phyloP scores from a whole-genome alignment of 2,797 vertebrate genomes.

The Eurystomus glaucurus region DNA sequence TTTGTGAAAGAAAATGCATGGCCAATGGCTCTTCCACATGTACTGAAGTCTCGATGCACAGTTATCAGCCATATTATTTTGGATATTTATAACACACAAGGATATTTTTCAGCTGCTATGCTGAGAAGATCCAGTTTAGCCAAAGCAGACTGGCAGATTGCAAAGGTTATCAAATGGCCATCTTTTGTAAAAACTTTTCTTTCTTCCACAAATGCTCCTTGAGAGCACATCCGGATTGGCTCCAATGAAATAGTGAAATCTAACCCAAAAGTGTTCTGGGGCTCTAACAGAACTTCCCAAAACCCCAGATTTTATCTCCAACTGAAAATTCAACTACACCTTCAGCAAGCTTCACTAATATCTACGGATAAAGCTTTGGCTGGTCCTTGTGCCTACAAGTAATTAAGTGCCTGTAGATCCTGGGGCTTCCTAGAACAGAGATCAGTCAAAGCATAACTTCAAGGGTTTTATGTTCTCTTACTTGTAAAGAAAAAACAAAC shows the following conservation, averaged over 20 bases:
- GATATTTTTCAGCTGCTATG: not conserved
- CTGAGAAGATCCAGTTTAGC: not conserved
- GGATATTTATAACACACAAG: not conserved
- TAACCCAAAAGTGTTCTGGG: not conserved
- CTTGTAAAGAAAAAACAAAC: not conserved
- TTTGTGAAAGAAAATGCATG: not conserved
- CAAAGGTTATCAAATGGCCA: not conserved
- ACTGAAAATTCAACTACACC: not conserved
- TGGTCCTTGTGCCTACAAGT: not conserved
- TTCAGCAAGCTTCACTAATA: not conserved
- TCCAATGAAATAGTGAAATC: not conserved
- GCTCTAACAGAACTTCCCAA: not conserved
- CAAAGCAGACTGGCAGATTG: fast-evolving
- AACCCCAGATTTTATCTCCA: not conserved
- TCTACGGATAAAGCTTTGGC: not conserved
- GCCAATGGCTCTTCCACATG: not conserved
- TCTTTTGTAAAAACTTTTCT: not conserved
- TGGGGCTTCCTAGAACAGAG: not conserved
- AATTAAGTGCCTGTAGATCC: not conserved
- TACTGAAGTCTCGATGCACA: not conserved
- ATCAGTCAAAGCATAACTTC: not conserved
- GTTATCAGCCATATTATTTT: not conserved
- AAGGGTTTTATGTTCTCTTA: not conserved
- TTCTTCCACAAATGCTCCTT: not conserved
- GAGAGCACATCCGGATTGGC: not conserved